Evolutionary conservation across 2,888 invertebrate species (phyloP), one percentile per base, ranked within the genome.

Genomic region (Pecten maximus): DNA sequence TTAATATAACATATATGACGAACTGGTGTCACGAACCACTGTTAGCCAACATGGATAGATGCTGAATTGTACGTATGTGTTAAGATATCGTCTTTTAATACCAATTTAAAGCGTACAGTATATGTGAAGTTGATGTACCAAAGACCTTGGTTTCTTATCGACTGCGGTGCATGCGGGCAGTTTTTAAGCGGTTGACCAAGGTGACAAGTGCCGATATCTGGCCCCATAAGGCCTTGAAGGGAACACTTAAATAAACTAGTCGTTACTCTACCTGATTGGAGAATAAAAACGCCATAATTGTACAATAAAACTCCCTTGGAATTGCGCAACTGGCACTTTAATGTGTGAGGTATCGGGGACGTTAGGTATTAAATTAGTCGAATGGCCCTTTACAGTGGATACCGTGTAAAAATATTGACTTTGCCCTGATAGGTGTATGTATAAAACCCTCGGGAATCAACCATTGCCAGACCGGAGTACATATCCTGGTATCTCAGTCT

Each of bases 291-390:
- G 74, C 74, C 74, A 35, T 74, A 74, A 74, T 35, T 10, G 35
- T 74, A 74, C 74, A 28, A 74, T 74, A 74, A 74, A 74, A 74
- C 28, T 8, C 28, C 28, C 74, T n/a, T 74, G 74, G 74, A 74
- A 74, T 74, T 74, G 74, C 74, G 74, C 74, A 74, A 74, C 74
- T 74, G 74, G 74, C 74, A 74, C 74, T 74, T 74, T 74, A 74
- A 74, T 74, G 74, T 74, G 74, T 74, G 74, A 74, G 74, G 74
- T 74, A 74, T 74, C 23, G 74, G 15, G 74, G 35, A 74, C 74
- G 74, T 35, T 35, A 74, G 74, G 74, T 74, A 74, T 74, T 74
- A 74, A 74, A 74, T 74, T 74, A 74, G 74, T 74, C 35, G 15
- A 74, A 74, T 74, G 74, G 74, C 74, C 74, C 74, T 28, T 74